Evolutionary conservation across 2,113 vertebrate species (phyloP), one percentile per base, ranked within the genome.

Genomic region (Ochotona curzoniae): DNA sequence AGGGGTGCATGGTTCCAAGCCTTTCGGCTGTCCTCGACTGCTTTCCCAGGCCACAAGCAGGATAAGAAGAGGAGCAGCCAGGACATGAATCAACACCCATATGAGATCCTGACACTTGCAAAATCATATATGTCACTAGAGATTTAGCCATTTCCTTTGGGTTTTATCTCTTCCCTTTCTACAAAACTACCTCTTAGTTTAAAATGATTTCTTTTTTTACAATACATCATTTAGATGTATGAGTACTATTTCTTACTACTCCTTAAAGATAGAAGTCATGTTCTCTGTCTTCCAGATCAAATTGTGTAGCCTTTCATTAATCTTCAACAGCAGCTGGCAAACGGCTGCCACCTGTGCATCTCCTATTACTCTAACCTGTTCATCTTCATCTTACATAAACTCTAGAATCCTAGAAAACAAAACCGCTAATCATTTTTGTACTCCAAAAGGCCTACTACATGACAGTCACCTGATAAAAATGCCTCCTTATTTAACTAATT

Each of bases 401-500:
- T 49, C 82, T 35, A 15, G 0, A 70, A 75, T 88, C 15, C 32
- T 93, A 66, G 15, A 82, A 8, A 82, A 11, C 28, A 79, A 28
- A 91, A 35, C 23, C 61, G 66, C 47, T 80, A 66, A 85, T 78
- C 38, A 81, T 75, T n/a, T n/a, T 38, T 54, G 30, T 35, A 75
- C 69, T 38, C 60, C 14, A 47, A 79, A 44, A 23, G 28, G 8
- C 21, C 32, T 88, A 75, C 47, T 75, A 60, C 14, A 70, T 76
- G 20, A 84, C 47, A 90, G 35, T 60, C 18, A 88, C 30, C 87
- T 82, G 87, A 20, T 74, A 73, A 93, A 76, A 84, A 54, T 71
- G 11, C 26, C 14, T 70, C n/a, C 73, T 84, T 81, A 87, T 51
- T 82, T 91, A 94, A 89, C 84, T 20, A 94, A 79, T 89, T 44